Percentiles rank a stretch among this genome's conserved stretches.
phyloP scores from a whole-genome alignment of 2,113 vertebrate species.

The Aviceda subcristata region DNA sequence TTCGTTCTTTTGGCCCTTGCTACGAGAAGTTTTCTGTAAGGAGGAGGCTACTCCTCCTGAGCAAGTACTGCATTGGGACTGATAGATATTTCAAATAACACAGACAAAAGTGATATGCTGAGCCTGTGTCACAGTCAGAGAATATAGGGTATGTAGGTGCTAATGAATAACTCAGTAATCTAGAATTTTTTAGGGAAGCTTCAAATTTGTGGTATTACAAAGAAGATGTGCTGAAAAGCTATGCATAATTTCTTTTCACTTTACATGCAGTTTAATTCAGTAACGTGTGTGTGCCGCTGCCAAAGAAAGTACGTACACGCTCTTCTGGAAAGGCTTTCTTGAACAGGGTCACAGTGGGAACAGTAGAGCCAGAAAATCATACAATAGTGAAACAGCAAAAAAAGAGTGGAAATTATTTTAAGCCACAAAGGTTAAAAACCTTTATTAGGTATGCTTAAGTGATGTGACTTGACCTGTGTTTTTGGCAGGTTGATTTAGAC shows the following conservation, averaged over 20 bases:
- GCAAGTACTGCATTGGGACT: neutral
- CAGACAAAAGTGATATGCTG: neutral
- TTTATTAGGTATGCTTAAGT: neutral
- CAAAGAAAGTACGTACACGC: accelerated
- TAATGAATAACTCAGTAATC: neutral
- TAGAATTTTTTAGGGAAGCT: neutral
- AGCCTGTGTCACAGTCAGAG: neutral
- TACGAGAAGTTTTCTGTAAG: neutral
- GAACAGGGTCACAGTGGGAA: too few species aligned
- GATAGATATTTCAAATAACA: neutral
- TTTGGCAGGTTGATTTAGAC: neutral
- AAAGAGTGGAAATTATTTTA: neutral
- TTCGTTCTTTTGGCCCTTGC: neutral
- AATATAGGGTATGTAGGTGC: neutral
- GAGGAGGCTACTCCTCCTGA: neutral
- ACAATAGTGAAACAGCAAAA: neutral
- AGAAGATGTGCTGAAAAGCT: neutral
- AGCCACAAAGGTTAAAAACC: neutral
- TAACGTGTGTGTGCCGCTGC: too few species aligned
- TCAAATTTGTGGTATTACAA: neutral
- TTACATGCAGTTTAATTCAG: neutral
- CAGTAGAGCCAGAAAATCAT: neutral
- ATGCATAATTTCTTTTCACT: accelerated
- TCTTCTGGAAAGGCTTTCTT: neutral
- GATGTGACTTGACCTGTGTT: neutral